phyloP scores from a whole-genome alignment of 2,888 invertebrate genomes.

The Ormyrus thymus region DNA sequence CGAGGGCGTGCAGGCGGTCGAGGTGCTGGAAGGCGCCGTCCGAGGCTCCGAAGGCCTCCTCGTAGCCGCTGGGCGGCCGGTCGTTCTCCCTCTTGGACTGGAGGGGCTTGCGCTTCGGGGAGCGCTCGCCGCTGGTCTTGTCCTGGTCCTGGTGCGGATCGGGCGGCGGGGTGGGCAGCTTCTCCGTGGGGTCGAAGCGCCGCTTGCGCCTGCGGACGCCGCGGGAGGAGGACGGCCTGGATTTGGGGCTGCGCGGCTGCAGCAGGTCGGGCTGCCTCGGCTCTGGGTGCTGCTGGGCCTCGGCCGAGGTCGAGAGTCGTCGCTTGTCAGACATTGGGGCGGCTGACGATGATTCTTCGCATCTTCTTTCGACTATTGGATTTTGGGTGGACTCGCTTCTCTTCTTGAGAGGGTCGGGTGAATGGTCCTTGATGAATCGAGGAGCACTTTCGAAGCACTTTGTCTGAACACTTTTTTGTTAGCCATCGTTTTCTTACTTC shows the following conservation, averaged over 20 bases:
- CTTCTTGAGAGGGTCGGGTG: too few relatives aligned
- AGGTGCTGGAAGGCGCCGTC: constrained; percentile 86
- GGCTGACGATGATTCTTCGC: too few relatives aligned
- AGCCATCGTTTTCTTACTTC: too few relatives aligned
- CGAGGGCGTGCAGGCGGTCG: constrained; percentile 84
- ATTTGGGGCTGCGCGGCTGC: constrained; percentile 21
- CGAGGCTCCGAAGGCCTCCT: constrained; percentile 71
- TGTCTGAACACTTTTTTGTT: too few relatives aligned
- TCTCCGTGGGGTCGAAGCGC: constrained; percentile 39
- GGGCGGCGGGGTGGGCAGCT: constrained; percentile 75
- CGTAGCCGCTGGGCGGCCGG: constrained; percentile 67
- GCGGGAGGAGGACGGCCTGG: neutral
- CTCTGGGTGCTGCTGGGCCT: neutral
- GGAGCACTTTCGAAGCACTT: too few relatives aligned
- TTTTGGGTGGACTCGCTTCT: too few relatives aligned
- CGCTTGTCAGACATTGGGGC: constrained; percentile 27
- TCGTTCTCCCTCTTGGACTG: constrained; percentile 59
- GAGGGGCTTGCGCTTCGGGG: constrained; percentile 26
- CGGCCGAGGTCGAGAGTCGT: neutral
- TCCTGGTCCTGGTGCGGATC: constrained; percentile 65
- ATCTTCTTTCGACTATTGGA: too few relatives aligned
- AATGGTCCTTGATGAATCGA: too few relatives aligned
- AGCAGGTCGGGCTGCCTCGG: neutral
- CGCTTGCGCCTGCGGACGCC: constrained; percentile 41
- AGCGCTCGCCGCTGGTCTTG: neutral